Evolutionary conservation across 2,888 invertebrate genomes (phyloP).

Genomic region (Lathronympha strigana): DNA sequence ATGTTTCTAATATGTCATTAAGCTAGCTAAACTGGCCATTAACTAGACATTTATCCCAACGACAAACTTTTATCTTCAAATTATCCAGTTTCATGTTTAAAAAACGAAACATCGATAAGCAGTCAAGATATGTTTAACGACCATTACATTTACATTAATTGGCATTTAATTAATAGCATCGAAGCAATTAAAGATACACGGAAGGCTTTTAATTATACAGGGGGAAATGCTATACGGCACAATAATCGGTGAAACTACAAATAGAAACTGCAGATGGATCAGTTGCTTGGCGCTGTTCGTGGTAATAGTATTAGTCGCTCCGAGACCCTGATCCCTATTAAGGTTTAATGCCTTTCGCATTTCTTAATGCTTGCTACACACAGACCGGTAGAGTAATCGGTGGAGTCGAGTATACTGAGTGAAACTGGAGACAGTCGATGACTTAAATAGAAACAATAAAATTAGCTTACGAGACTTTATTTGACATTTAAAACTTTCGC

Average conservation of each 20-base stretch:
- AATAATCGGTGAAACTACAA: conserved; percentile 63
- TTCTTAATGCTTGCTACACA: conserved; percentile 30
- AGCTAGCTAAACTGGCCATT: neutral
- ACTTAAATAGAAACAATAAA: neutral
- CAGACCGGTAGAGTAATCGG: conserved; percentile 27
- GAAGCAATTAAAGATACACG: conserved; percentile 66
- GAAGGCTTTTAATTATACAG: conserved; percentile 69
- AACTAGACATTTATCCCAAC: neutral
- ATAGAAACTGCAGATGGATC: conserved; percentile 57
- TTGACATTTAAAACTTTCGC: too few species aligned
- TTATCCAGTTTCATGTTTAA: conserved; percentile 22
- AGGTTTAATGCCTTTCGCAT: conserved; percentile 33
- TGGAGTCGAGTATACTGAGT: conserved; percentile 8
- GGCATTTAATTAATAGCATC: conserved; percentile 67
- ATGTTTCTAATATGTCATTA: neutral
- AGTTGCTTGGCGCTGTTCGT: conserved; percentile 22
- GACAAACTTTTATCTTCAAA: conserved; percentile 4
- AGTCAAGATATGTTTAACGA: conserved; percentile 25
- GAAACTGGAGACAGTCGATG: neutral
- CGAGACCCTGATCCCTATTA: conserved; percentile 36
- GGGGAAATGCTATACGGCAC: conserved; percentile 50
- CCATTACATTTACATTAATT: conserved; percentile 50
- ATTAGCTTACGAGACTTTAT: too few species aligned
- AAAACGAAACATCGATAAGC: conserved; percentile 35
- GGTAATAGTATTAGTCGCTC: conserved; percentile 28